Evolutionary conservation across 2,888 invertebrate species (phyloP).

Genomic region (Tetragonula carbonaria): DNA sequence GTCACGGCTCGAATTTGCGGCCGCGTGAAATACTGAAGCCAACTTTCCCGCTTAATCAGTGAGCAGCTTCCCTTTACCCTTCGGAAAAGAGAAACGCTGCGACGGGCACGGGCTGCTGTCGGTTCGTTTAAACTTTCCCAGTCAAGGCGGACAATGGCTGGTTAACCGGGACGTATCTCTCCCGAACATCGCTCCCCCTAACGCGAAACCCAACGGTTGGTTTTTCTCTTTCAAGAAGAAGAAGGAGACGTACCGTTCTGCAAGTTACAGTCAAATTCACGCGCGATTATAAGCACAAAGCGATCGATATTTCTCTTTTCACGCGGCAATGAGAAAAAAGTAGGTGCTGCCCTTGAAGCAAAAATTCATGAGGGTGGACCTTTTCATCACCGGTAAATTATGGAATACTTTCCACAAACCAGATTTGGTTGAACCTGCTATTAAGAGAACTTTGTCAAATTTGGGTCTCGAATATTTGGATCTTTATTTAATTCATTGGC

Average conservation of each 20-base stretch:
- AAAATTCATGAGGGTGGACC: conserved; percentile 89
- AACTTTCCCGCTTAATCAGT: conserved; percentile 46
- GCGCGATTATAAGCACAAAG: too few relatives aligned
- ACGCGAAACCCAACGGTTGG: not conserved
- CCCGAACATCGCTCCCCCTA: too few relatives aligned
- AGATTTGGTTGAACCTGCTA: conserved; percentile 90
- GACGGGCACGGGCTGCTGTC: not conserved
- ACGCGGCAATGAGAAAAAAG: conserved; percentile 88
- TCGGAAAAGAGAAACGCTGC: conserved; percentile 2
- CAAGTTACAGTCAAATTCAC: too few relatives aligned
- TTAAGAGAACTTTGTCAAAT: conserved; percentile 89
- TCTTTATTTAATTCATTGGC: conserved; percentile 97
- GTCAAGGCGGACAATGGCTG: not conserved
- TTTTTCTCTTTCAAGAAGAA: not conserved
- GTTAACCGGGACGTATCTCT: not conserved
- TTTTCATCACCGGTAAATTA: conserved; percentile 89
- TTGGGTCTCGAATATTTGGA: conserved; percentile 92
- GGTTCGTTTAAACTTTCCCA: conserved; percentile 40
- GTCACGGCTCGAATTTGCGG: not conserved
- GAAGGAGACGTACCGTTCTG: not conserved
- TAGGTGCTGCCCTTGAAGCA: conserved; percentile 87
- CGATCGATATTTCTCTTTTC: too few relatives aligned
- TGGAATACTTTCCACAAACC: conserved; percentile 93
- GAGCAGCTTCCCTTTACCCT: conserved; percentile 4
- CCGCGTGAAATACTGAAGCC: conserved; percentile 21